Percentiles rank a stretch among this genome's conserved stretches.
These are phyloP conservation scores for Cenopis cana DNA, from an alignment of 2,888 invertebrate genomes.

Conservation along the genomic window DNA sequence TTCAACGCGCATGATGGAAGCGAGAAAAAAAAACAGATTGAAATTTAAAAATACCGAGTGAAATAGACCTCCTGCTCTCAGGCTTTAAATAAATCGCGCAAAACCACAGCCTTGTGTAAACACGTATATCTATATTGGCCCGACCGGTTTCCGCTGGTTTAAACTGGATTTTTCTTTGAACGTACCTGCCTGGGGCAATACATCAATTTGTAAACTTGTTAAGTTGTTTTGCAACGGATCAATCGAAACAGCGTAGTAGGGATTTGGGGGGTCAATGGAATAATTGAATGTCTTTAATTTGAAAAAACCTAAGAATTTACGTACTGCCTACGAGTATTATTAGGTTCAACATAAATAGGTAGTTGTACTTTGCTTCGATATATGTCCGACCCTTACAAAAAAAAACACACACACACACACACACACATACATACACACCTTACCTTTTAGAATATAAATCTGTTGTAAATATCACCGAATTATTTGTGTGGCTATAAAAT, in stretches of 20 bases:
- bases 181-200: constrained; percentile 14
- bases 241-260: not conserved
- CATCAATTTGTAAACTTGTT: constrained; percentile 37
- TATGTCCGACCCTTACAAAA: no score
- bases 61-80: not conserved
- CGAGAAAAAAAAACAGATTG: not conserved
- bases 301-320: no score
- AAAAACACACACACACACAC: no score
- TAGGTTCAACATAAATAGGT: no score
- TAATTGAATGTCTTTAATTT: no score
- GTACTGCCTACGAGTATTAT: no score
- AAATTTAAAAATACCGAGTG: not conserved
- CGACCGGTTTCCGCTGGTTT: constrained; percentile 33
- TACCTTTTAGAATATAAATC: no score
- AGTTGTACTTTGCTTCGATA: no score
- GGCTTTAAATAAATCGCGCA: constrained; percentile 19
- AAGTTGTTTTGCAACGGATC: constrained; percentile 8
- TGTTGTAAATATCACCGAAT: no score
- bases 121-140: constrained; percentile 29
- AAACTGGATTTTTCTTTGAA: constrained; percentile 42
- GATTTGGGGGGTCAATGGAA: constrained; percentile 7
- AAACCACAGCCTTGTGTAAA: constrained; percentile 28
- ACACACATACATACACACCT: no score
- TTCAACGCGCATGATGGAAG: not conserved
- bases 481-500: no score